Conservation (phyloP, 2,888 invertebrate species). For the Netelia melanura region DNA sequence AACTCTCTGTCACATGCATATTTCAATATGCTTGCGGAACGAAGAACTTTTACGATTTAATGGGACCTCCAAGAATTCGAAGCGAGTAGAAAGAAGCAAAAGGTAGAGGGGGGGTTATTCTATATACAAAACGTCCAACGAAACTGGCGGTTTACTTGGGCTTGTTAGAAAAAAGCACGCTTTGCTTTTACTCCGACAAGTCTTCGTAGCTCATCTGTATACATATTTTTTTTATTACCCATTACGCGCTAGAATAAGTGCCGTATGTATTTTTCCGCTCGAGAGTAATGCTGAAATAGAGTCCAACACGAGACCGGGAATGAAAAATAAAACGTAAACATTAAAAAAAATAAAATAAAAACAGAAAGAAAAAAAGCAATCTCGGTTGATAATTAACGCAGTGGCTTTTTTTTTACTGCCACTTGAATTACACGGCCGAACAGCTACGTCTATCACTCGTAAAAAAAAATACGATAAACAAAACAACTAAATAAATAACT, state of each 20-base stretch:
- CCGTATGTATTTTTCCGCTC: slow-evolving; percentile 5
- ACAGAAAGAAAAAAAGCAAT: slow-evolving; percentile 1
- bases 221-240: slow-evolving; percentile 7
- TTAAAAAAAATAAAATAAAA: background rate
- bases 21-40: slow-evolving; percentile 51
- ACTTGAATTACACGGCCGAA: no score
- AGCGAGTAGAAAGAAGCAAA: background rate
- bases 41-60: slow-evolving; percentile 57
- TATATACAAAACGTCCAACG: slow-evolving; percentile 10
- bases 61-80: slow-evolving; percentile 50
- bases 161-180: slow-evolving; percentile 32
- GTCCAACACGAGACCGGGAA: background rate
- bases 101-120: background rate
- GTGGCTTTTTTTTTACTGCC: no score
- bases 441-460: no score
- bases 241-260: background rate
- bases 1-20: slow-evolving; percentile 61
- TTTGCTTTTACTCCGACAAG: background rate
- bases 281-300: background rate
- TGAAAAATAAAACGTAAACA: background rate
- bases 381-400: no score
- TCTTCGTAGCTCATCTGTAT: background rate
- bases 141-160: background rate
- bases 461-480: no score
- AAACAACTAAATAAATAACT: no score